Evolutionary conservation across 2,888 invertebrate genomes (phyloP).

Genomic region (Xanthia togata): DNA sequence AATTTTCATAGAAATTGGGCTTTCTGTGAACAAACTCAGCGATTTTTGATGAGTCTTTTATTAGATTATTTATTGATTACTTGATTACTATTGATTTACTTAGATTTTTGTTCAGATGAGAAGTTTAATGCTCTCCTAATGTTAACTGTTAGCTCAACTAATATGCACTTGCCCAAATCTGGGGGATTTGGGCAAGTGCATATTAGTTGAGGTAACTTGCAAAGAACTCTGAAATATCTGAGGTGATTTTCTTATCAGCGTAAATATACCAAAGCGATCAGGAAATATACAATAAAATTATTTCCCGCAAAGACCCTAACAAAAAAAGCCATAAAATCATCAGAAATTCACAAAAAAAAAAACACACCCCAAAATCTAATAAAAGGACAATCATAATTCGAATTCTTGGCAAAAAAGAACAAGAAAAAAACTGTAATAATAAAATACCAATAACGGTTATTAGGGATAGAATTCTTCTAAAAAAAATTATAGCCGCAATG

Average conservation of each 20-base stretch:
- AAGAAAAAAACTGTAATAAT: slow-evolving; percentile 65
- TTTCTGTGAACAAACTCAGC: background rate
- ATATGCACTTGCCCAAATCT: background rate
- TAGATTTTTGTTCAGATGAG: too few species aligned
- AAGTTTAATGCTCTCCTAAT: too few species aligned
- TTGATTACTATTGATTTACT: too few species aligned
- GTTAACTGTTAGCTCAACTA: background rate
- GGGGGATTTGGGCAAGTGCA: too few species aligned
- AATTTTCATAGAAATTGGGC: background rate
- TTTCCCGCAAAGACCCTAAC: background rate
- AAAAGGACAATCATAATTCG: slow-evolving; percentile 61
- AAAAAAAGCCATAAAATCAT: slow-evolving; percentile 21
- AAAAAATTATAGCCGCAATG: slow-evolving; percentile 74
- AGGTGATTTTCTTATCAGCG: background rate
- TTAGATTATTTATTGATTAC: too few species aligned
- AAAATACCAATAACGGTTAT: slow-evolving; percentile 78
- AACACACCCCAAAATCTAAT: slow-evolving; percentile 39
- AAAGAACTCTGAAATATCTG: background rate
- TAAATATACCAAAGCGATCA: background rate
- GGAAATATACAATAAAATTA: slow-evolving; percentile 13
- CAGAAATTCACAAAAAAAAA: slow-evolving; percentile 51
- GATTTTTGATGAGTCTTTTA: background rate
- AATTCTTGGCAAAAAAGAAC: slow-evolving; percentile 46
- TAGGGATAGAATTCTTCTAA: slow-evolving; percentile 71
- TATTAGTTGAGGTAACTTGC: too few species aligned